Conservation (phyloP, 2,888 invertebrate genomes). For the Liopterus haemorrhoidalis region DNA sequence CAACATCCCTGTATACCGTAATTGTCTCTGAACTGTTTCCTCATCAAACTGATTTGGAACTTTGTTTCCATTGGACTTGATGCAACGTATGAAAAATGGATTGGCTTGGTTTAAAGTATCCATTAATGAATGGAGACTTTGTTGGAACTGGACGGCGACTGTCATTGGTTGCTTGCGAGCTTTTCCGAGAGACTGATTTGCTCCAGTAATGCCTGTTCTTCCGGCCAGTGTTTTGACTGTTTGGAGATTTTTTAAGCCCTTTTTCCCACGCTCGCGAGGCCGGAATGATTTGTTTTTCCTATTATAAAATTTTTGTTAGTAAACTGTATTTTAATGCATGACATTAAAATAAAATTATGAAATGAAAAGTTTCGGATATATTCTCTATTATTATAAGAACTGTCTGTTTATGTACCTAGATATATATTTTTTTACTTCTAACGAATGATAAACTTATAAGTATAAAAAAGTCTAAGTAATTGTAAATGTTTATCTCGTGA, state of each 20-base stretch:
- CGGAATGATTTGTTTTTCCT: slow-evolving; percentile 92
- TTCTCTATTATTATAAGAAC: too few species aligned
- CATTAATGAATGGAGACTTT: slow-evolving; percentile 87
- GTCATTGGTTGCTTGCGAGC: slow-evolving; percentile 84
- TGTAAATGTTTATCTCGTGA: too few species aligned
- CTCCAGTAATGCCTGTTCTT: slow-evolving; percentile 58
- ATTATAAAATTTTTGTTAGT: slow-evolving; percentile 36
- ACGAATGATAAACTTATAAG: too few species aligned
- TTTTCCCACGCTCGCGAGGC: slow-evolving; percentile 77
- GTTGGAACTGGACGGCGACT: slow-evolving; percentile 92
- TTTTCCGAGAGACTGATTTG: slow-evolving; percentile 51
- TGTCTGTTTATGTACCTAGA: too few species aligned
- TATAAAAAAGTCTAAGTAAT: too few species aligned
- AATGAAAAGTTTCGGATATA: slow-evolving; percentile 6
- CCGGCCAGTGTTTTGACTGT: slow-evolving; percentile 87
- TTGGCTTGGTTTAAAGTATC: slow-evolving; percentile 86
- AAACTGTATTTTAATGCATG: slow-evolving; percentile 3
- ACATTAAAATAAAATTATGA: slow-evolving; percentile 4
- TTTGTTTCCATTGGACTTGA: slow-evolving; percentile 92
- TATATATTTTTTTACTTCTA: too few species aligned
- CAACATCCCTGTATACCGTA: slow-evolving; percentile 94
- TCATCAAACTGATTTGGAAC: slow-evolving; percentile 90
- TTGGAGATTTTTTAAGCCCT: slow-evolving; percentile 84
- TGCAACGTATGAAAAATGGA: slow-evolving; percentile 84
- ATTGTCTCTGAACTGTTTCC: slow-evolving; percentile 82